Conservation (phyloP, 2,113 vertebrate genomes). For the Delphinus delphis region DNA sequence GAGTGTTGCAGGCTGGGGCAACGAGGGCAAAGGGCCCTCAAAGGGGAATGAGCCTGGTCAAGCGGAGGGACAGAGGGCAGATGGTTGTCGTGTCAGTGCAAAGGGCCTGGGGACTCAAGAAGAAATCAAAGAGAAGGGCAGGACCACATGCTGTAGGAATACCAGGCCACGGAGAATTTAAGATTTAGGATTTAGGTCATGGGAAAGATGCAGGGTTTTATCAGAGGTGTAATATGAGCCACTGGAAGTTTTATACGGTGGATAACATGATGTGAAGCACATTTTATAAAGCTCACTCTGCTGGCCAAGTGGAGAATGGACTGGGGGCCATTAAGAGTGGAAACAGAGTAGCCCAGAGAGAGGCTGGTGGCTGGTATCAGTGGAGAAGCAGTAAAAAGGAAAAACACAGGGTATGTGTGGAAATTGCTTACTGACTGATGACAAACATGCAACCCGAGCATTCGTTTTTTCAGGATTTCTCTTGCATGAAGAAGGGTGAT, state of each 20-base stretch:
- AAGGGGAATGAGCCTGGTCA: neutral
- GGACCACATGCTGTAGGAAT: neutral
- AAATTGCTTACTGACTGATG: constrained; percentile 66
- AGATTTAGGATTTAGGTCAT: neutral
- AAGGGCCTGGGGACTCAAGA: neutral
- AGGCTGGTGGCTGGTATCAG: too few species aligned
- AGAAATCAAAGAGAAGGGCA: neutral
- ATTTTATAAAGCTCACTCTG: neutral
- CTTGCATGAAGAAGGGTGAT: constrained; percentile 42
- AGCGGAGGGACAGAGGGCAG: neutral
- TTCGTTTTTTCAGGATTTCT: constrained; percentile 42
- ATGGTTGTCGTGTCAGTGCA: fast-evolving
- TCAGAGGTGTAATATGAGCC: neutral
- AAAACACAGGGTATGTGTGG: neutral
- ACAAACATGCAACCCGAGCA: neutral
- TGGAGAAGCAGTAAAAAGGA: neutral
- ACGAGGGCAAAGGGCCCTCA: fast-evolving
- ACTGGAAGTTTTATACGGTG: neutral
- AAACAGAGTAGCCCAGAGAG: neutral
- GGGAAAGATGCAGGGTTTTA: neutral
- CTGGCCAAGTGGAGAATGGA: neutral
- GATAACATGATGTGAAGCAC: neutral
- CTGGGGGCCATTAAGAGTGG: neutral
- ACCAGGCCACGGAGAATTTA: neutral
- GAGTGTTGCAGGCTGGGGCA: neutral